Base-by-base conservation (phyloP, 2,888 invertebrate genomes). In the Nomada goodeniana region DNA sequence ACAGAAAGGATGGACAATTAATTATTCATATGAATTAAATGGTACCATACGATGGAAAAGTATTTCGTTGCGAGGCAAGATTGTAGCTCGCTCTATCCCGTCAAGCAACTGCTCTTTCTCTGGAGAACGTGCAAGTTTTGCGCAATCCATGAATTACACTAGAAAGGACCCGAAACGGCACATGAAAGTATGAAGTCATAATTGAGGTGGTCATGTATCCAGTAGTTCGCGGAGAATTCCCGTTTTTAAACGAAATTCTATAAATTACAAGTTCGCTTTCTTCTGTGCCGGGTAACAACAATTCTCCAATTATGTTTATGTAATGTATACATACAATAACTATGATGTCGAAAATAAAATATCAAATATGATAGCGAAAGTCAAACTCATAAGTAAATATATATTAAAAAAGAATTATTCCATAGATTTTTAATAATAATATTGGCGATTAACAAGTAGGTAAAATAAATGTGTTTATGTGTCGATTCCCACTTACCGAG, bases 71-170 rank as follows among this genome's bases (percentile, higher is more conserved):
- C 42, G 60, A 29, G 44, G 23, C 55, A 23, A 29, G 47, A 61
- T 71, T 67, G 42, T 63, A 29, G 18, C 36, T 61, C 11, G 36
- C 26, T 60, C 18, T 61, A 80, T 68, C 80, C 76, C 23, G 80
- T 59, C 80, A 11, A 64, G 70, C 81, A 81, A 81, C 79, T 81
- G 73, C 61, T 82, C 80, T 82, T 80, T 80, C 76, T 76, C 75
- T n/a, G 29, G 42, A 36, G 72, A 76, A 71, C 50, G 76, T 76
- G 57, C 36, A 68, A 76, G 44, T 77, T 77, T 78, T 75, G 68
- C 83, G 77, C 57, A 77, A 78, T 82, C 67, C 20, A 11, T 26
- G 69, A 83, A 83, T 74, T 67, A 76, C 60, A 53, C 60, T 70
- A 60, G 73, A 81, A 76, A 74, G 69, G 61, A 59, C 36, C 67